phyloP scores from a whole-genome alignment of 2,888 invertebrate genomes.

The Watsonalla cultraria region DNA sequence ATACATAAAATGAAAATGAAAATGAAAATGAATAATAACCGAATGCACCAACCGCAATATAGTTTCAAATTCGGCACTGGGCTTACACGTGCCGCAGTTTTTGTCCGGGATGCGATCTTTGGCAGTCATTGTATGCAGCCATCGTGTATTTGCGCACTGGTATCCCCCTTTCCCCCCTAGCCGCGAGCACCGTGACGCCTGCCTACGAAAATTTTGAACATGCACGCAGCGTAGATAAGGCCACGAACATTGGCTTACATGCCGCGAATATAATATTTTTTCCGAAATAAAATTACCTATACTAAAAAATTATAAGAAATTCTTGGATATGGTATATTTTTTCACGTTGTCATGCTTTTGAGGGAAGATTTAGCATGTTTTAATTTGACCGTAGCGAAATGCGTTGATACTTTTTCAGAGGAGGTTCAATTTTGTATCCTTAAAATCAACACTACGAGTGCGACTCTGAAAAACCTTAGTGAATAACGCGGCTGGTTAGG shows the following conservation, averaged over 20 bases:
- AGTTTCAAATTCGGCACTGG: conserved; percentile 53
- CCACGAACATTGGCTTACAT: conserved; percentile 10
- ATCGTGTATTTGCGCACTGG: conserved; percentile 59
- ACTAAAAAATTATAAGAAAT: too few relatives aligned
- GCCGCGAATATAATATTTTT: neutral
- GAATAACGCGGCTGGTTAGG: too few relatives aligned
- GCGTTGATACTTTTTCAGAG: too few relatives aligned
- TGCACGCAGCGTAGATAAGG: conserved; percentile 45
- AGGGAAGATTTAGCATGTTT: too few relatives aligned
- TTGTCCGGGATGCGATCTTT: conserved; percentile 73
- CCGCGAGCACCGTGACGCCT: conserved; percentile 10
- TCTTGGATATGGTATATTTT: too few relatives aligned
- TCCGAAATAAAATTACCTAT: too few relatives aligned
- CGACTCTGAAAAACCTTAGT: too few relatives aligned
- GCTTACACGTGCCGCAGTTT: conserved; percentile 72
- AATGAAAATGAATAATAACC: too few relatives aligned
- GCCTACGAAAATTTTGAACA: conserved; percentile 31
- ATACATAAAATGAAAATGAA: too few relatives aligned
- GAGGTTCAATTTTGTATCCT: too few relatives aligned
- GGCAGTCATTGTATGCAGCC: conserved; percentile 74
- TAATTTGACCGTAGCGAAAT: too few relatives aligned
- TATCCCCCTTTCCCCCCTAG: conserved; percentile 18
- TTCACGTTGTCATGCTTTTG: neutral
- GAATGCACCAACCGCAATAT: conserved; percentile 22
- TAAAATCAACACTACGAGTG: too few relatives aligned